Evolutionary conservation across 2,113 vertebrate species (phyloP).

Genomic region (Steatornis caripensis): DNA sequence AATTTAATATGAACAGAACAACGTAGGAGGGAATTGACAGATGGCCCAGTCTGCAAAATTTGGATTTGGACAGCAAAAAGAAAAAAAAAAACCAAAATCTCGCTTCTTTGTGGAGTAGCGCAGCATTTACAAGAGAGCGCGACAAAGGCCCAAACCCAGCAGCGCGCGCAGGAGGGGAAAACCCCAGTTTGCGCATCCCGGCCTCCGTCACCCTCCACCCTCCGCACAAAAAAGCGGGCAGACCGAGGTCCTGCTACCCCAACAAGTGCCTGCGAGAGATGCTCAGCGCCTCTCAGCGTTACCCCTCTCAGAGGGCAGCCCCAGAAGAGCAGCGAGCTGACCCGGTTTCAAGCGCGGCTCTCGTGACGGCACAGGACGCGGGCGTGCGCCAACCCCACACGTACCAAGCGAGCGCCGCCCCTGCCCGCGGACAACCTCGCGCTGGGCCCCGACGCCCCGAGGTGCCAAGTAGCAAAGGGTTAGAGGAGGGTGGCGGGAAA

Average conservation of each 20-base stretch:
- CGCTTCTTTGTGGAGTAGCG: not conserved
- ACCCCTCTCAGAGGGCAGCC: not conserved
- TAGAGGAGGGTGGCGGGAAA: rapidly evolving
- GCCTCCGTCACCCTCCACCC: not conserved
- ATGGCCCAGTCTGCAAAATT: slow-evolving; percentile 59
- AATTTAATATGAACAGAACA: slow-evolving; percentile 58
- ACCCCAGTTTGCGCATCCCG: not conserved
- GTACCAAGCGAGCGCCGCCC: not conserved
- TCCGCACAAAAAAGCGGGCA: not conserved
- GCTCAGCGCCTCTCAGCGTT: not conserved
- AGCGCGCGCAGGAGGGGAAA: not conserved
- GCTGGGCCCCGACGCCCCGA: rapidly evolving
- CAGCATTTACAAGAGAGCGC: not conserved
- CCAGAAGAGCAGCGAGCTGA: not conserved
- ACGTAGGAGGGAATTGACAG: slow-evolving; percentile 62
- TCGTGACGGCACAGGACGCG: not conserved
- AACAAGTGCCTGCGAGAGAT: not conserved
- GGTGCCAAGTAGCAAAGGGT: not conserved
- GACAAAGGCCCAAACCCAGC: not conserved
- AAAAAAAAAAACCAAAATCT: not conserved
- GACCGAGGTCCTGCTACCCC: rapidly evolving
- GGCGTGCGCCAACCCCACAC: not conserved
- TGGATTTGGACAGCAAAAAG: slow-evolving; percentile 29
- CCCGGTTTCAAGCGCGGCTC: rapidly evolving
- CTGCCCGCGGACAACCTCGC: not conserved